Evolutionary conservation across 2,797 vertebrate species (phyloP).

Genomic region (Scarus forsteni): DNA sequence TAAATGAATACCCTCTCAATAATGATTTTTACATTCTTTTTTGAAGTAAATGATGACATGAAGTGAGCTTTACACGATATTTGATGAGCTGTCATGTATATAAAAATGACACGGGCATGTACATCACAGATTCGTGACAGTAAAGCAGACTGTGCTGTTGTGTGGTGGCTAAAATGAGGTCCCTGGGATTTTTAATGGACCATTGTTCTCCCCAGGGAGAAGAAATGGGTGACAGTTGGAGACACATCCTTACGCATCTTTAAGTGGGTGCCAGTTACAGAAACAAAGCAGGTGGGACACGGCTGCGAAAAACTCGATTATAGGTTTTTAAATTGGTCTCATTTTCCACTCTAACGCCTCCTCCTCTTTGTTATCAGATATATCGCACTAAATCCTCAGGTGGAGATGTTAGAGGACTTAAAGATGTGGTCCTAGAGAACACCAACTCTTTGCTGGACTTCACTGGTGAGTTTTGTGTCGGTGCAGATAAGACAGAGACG

Average conservation of each 20-base stretch:
- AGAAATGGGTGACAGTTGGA: constrained; percentile 99
- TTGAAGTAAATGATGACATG: not conserved
- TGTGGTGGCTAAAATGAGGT: constrained; percentile 3
- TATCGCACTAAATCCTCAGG: constrained; percentile 91
- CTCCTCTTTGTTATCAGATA: constrained; percentile 83
- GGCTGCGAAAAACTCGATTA: not conserved
- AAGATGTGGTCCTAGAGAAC: constrained; percentile 90
- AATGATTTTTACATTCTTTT: not conserved
- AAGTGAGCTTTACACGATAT: not conserved
- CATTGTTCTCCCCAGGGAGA: constrained; percentile 88
- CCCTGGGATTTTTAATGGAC: constrained; percentile 2
- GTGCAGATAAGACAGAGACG: not conserved
- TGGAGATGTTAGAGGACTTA: constrained; percentile 86
- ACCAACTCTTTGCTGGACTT: constrained; percentile 95
- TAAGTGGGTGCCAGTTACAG: constrained; percentile 98
- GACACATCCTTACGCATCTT: constrained; percentile 98
- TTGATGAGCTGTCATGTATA: constrained; percentile 18
- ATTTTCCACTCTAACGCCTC: constrained; percentile 1
- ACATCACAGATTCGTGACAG: constrained; percentile 13
- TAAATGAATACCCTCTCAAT: not conserved
- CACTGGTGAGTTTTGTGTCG: constrained; percentile 85
- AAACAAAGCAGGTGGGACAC: constrained; percentile 91
- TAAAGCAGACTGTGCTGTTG: constrained; percentile 7
- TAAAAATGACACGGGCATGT: constrained; percentile 22
- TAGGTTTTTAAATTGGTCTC: not conserved